These are phyloP conservation scores for Drosophila subquinaria DNA, from an alignment of 2,888 invertebrate species.

Conservation along the genomic window DNA sequence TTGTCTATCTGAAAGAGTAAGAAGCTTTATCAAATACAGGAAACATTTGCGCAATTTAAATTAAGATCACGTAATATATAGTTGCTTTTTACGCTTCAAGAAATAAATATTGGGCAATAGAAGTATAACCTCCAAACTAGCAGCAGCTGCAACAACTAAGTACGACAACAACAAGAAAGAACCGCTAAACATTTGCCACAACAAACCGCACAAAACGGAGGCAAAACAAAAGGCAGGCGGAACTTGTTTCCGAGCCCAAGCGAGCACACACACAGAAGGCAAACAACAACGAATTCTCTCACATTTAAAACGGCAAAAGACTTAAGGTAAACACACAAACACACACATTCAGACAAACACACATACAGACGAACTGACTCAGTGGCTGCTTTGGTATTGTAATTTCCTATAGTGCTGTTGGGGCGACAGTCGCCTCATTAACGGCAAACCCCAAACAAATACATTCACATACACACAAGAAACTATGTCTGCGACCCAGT, in stretches of 20 bases:
- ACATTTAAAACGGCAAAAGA: slow-evolving; percentile 61
- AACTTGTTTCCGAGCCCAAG: slow-evolving; percentile 52
- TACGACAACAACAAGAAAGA: slow-evolving; percentile 39
- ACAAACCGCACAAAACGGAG: slow-evolving; percentile 36
- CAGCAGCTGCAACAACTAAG: slow-evolving; percentile 30
- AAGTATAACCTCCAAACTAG: slow-evolving; percentile 53
- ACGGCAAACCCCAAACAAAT: slow-evolving; percentile 42
- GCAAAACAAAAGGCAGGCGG: slow-evolving; percentile 56
- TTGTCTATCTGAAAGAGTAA: background rate
- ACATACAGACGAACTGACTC: slow-evolving; percentile 14
- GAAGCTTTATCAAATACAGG: slow-evolving; percentile 26
- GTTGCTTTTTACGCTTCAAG: slow-evolving; percentile 49
- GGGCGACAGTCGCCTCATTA: slow-evolving; percentile 46
- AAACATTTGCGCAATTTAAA: slow-evolving; percentile 44
- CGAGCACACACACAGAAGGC: slow-evolving; percentile 1
- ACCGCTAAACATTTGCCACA: slow-evolving; percentile 61
- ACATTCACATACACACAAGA: slow-evolving; percentile 16
- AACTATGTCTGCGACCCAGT: slow-evolving; percentile 53
- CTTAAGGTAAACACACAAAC: slow-evolving; percentile 24
- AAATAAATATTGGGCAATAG: slow-evolving; percentile 56
- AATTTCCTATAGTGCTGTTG: slow-evolving; percentile 36
- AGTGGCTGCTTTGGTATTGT: slow-evolving; percentile 39
- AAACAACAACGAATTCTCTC: slow-evolving; percentile 44
- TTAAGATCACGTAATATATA: slow-evolving; percentile 31
- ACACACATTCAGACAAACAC: slow-evolving; percentile 14